Percentiles rank a stretch among this genome's conserved stretches.
Conservation (phyloP, 2,888 invertebrate species). For the Pseudococcus jackbeardsleyi region DNA sequence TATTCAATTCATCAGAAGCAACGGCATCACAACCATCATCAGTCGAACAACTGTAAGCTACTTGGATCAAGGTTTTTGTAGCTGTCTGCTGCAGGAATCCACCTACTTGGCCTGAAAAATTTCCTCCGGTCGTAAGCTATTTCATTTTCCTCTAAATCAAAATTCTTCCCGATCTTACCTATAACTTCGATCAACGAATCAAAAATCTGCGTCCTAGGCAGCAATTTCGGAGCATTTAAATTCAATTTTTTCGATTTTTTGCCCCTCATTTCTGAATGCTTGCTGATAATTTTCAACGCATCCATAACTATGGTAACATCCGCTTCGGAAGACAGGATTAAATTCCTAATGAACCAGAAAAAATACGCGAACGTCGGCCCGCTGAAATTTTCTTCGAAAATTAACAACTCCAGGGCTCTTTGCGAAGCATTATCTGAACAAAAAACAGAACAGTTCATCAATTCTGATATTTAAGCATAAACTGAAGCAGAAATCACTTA, state of each 20-base stretch:
- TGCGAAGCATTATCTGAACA: conserved; percentile 66
- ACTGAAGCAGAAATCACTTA: conserved; percentile 67
- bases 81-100: conserved; percentile 84
- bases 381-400: conserved; percentile 59
- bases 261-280: conserved; percentile 60
- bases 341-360: conserved; percentile 59
- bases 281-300: conserved; percentile 60
- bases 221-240: conserved; percentile 80
- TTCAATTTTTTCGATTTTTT: conserved; percentile 69
- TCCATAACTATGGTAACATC: conserved; percentile 61
- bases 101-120: conserved; percentile 70
- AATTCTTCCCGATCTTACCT: conserved; percentile 70
- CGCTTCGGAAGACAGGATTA: conserved; percentile 62
- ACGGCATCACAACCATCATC: conserved; percentile 76
- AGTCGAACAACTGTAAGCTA: conserved; percentile 82
- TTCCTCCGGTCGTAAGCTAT: conserved; percentile 66
- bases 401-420: conserved; percentile 66
- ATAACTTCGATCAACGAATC: conserved; percentile 83
- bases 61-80: conserved; percentile 83
- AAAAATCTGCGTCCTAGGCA: conserved; percentile 88
- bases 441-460: background rate
- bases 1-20: conserved; percentile 79
- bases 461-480: background rate
- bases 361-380: conserved; percentile 62
- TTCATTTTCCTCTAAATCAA: too few species aligned